Evolutionary conservation across 2,113 vertebrate species (phyloP), one percentile per base, ranked within the genome.

Genomic region (Sebastes fasciatus): DNA sequence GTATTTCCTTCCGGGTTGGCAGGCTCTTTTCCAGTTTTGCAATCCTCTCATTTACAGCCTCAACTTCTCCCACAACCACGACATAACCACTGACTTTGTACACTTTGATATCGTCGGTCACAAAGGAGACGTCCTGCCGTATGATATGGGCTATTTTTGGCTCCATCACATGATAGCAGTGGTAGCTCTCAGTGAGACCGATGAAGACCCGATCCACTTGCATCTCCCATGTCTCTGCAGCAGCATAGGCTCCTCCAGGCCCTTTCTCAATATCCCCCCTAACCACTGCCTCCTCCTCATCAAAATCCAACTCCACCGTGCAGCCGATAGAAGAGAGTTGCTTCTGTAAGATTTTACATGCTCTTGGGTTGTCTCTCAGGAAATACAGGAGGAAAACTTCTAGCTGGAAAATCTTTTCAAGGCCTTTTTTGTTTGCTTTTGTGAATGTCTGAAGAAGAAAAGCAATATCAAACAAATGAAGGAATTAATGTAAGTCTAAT

Each of bases 1-100:
- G 66, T 54, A 82, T 16, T 17, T 92, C 76, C 16, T 34, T 85
- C 13, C 6, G 5, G n/a, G 23, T 52, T 6, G 79, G 71, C 8
- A 86, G 0, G 8, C 58, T 87, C n/a, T 82, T 80, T 6, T 83
- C 51, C 14, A 91, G 51, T 21, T 11, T 9, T 19, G 23, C 23
- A 1, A 89, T 71, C 68, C 8, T 90, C 46, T 84, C 42, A 2
- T 60, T 83, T 5, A 95, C 91, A 1, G 73, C 68, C 4, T 10
- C 11, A 9, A 0, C 4, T 26, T 90, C 78, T 60, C 93, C 94
- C n/a, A 94, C 93, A 12, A 94, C 48, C 58, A 94, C 92, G 16
- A 55, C 54, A 42, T 81, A 81, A 9, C 58, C 68, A 1, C 0
- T 42, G 26, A 91, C 86, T 34, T 0, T 2, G 80, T 93, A 94